These are phyloP conservation scores for Monarcha castaneiventris DNA, from an alignment of 2,113 vertebrate genomes.

Conservation along the genomic window DNA sequence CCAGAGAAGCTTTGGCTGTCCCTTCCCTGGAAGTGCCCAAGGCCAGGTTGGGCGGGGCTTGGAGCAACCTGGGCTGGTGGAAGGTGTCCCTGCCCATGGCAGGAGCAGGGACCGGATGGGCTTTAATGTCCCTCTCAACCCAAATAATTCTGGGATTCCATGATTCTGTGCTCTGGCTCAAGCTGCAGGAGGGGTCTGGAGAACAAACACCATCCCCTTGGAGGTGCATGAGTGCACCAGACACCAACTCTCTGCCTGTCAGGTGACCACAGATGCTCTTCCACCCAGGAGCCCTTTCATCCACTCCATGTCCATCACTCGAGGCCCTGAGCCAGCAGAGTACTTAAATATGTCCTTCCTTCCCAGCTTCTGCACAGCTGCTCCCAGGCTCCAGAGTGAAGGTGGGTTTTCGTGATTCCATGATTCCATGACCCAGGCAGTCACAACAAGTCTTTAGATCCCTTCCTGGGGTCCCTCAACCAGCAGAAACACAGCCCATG, in stretches of 20 bases:
- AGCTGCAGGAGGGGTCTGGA: background rate
- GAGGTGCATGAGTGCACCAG: accelerated
- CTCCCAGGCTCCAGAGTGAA: accelerated
- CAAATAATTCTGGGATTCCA: background rate
- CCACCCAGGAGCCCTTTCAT: background rate
- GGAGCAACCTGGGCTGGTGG: accelerated
- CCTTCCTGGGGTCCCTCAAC: background rate
- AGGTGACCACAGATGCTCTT: accelerated
- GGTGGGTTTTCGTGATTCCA: background rate
- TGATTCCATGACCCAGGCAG: background rate
- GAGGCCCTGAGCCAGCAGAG: background rate
- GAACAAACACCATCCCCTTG: background rate
- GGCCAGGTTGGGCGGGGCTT: accelerated
- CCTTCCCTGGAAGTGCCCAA: background rate
- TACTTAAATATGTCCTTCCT: background rate
- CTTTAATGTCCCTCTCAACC: background rate
- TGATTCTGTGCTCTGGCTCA: background rate
- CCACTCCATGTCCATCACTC: background rate
- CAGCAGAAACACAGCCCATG: background rate
- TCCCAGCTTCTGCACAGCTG: background rate
- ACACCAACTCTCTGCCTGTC: background rate
- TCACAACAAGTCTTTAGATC: background rate
- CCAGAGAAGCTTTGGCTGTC: background rate
- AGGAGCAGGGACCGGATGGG: accelerated
- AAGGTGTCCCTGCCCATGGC: background rate